Conservation (phyloP, 2,888 invertebrate species). For the Lithophane leautieri region DNA sequence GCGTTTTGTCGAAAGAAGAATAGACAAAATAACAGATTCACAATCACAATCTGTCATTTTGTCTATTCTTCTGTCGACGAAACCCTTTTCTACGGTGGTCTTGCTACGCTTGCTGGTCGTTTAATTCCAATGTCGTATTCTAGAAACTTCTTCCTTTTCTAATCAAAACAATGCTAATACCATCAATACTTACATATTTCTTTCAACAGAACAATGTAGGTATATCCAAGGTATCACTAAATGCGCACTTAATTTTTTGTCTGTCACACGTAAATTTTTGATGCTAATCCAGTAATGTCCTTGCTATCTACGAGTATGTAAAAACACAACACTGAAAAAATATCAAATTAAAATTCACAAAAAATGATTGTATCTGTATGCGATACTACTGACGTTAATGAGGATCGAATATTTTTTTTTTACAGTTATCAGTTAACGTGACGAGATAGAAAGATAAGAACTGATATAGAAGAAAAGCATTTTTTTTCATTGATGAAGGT, state of each 20-base stretch:
- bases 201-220: background rate
- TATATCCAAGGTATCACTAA: background rate
- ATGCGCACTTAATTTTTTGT: background rate
- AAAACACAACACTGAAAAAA: constrained; percentile 1
- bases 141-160: background rate
- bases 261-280: too few relatives aligned
- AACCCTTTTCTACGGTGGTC: too few relatives aligned
- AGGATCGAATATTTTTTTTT: constrained; percentile 9
- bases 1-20: too few relatives aligned
- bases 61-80: too few relatives aligned
- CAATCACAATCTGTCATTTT: too few relatives aligned
- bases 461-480: background rate
- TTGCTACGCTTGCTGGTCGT: background rate
- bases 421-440: constrained; percentile 13
- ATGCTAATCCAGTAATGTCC: background rate
- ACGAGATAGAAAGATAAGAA: constrained; percentile 12
- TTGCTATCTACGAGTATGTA: too few relatives aligned
- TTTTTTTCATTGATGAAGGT: background rate
- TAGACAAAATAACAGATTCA: too few relatives aligned
- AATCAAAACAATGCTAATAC: background rate
- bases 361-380: background rate
- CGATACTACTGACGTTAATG: constrained; percentile 14
- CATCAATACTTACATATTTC: constrained; percentile 12
- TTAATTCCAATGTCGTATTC: background rate
- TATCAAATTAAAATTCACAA: background rate